These are phyloP conservation scores for Teleiodes luculella DNA, from an alignment of 2,888 invertebrate genomes.

Conservation along the genomic window DNA sequence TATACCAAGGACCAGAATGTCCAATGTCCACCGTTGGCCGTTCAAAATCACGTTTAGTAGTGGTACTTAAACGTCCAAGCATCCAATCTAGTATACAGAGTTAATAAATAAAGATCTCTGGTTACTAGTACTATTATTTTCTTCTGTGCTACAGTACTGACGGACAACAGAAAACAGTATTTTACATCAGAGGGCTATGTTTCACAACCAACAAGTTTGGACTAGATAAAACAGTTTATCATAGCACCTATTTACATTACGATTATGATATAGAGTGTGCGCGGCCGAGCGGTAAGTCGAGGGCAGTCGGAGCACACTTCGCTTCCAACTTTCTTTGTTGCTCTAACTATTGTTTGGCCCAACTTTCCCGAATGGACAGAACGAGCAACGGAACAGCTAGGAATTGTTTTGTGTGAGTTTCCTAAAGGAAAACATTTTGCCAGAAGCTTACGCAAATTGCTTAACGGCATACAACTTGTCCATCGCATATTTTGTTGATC, in stretches of 20 bases:
- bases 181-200: background rate
- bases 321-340: constrained; percentile 68
- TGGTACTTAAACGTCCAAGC: no score
- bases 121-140: no score
- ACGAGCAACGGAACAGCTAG: constrained; percentile 49
- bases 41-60: no score
- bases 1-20: no score
- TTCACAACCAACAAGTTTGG: background rate
- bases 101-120: no score
- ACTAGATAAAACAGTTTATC: background rate
- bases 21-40: no score
- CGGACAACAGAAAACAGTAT: no score
- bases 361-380: constrained; percentile 69
- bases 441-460: constrained; percentile 70
- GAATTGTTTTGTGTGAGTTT: constrained; percentile 72
- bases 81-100: no score
- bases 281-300: constrained; percentile 36
- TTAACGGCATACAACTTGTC: constrained; percentile 42
- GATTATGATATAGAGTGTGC: background rate
- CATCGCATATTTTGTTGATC: constrained; percentile 60
- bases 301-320: constrained; percentile 40
- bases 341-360: constrained; percentile 66
- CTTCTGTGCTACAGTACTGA: no score
- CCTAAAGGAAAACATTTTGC: constrained; percentile 72
- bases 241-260: background rate